phyloP scores from a whole-genome alignment of 2,888 invertebrate species.

The Catonia carolina region DNA sequence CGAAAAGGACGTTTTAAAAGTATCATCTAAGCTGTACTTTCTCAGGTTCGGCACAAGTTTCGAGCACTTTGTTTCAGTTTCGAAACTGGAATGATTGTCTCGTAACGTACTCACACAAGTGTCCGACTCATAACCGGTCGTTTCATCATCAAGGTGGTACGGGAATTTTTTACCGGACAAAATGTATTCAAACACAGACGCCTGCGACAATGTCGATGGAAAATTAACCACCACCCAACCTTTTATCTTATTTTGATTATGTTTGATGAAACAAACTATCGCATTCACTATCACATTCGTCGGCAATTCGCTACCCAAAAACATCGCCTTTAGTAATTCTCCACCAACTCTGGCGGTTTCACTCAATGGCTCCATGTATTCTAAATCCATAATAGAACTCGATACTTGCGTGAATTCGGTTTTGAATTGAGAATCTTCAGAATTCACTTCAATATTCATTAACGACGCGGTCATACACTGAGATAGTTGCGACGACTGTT shows the following conservation, averaged over 20 bases:
- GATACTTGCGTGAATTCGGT: background rate
- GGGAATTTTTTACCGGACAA: constrained; percentile 50
- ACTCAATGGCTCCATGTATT: constrained; percentile 13
- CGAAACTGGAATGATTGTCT: no score
- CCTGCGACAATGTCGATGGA: constrained; percentile 53
- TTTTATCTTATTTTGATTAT: constrained; percentile 43
- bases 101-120: no score
- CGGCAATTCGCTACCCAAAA: constrained; percentile 48
- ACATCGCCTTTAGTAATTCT: constrained; percentile 50
- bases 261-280: constrained; percentile 54
- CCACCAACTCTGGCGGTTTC: constrained; percentile 50
- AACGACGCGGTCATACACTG: background rate
- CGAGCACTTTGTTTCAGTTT: no score
- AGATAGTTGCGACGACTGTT: constrained; percentile 8
- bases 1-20: background rate
- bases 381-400: background rate
- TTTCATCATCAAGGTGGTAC: constrained; percentile 25
- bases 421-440: background rate
- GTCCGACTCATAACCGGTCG: constrained; percentile 4
- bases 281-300: constrained; percentile 52
- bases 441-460: background rate
- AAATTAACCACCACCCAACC: constrained; percentile 61
- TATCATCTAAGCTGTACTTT: no score
- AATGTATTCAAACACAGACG: constrained; percentile 52
- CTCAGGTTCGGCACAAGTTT: no score